A percentile compares a stretch with the other conserved stretches of the same genome.
phyloP scores from a whole-genome alignment of 2,113 vertebrate genomes.

The Pseudolaguvia tuberculata region DNA sequence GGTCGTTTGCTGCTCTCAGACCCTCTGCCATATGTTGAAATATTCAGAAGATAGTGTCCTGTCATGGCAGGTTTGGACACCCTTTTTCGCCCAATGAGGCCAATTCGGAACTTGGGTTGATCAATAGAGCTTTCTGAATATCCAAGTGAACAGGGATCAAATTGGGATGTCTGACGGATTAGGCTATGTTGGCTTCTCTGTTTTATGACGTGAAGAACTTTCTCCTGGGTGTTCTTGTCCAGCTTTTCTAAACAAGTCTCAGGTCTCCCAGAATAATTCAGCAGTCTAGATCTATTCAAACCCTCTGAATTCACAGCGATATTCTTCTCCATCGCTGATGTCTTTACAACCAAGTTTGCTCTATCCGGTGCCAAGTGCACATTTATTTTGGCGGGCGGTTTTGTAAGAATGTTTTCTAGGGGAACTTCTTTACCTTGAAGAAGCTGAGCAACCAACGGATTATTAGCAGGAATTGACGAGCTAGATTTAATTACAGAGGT shows the following conservation, averaged over 20 bases:
- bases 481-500: constrained; percentile 59
- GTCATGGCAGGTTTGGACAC: constrained; percentile 88
- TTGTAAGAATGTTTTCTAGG: constrained; percentile 88
- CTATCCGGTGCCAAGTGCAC: constrained; percentile 59
- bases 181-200: constrained; percentile 75
- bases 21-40: constrained; percentile 91
- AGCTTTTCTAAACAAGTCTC: constrained; percentile 69
- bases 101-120: constrained; percentile 73
- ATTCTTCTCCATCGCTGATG: constrained; percentile 21
- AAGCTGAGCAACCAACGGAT: constrained; percentile 89
- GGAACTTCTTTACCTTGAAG: constrained; percentile 91
- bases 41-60: constrained; percentile 94
- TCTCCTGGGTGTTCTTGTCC: constrained; percentile 77
- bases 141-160: constrained; percentile 61
- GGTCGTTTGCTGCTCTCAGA: constrained; percentile 77
- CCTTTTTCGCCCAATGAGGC: constrained; percentile 79
- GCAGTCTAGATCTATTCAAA: constrained; percentile 61
- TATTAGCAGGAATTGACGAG: constrained; percentile 88
- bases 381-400: constrained; percentile 77
- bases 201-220: constrained; percentile 81
- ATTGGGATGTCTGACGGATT: constrained; percentile 66
- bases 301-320: constrained; percentile 48
- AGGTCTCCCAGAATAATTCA: constrained; percentile 57
- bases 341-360: constrained; percentile 15
- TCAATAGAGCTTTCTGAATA: constrained; percentile 61